Conservation (phyloP, 2,113 vertebrate genomes). For the Callipepla californica region DNA sequence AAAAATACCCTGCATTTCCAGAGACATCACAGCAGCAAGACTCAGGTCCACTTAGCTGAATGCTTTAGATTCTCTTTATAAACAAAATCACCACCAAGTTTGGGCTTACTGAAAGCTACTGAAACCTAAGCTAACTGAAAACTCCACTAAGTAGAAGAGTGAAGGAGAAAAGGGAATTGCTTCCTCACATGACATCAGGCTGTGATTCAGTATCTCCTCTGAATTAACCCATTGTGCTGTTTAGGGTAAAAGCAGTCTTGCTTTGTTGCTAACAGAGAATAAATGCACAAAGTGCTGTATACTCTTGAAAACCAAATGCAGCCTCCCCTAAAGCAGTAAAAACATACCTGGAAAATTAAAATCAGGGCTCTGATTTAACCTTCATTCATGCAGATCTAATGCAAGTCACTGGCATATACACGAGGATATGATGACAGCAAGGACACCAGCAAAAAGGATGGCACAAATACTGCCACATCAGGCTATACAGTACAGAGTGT, state of each 20-base stretch:
- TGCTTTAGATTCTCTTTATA: background rate
- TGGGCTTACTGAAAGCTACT: background rate
- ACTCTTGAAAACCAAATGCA: background rate
- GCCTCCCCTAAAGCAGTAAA: background rate
- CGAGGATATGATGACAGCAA: background rate
- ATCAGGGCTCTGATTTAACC: background rate
- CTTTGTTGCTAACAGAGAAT: background rate
- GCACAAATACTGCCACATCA: background rate
- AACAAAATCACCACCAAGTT: background rate
- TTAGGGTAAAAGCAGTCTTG: background rate
- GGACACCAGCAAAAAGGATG: background rate
- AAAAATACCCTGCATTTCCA: background rate
- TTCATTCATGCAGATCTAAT: background rate
- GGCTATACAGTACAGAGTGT: background rate
- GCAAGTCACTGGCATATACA: background rate
- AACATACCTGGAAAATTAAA: background rate
- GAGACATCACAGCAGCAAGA: background rate
- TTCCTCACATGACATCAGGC: background rate
- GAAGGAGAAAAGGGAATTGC: background rate
- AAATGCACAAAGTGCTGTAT: background rate
- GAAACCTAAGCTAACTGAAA: background rate
- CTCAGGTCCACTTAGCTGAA: background rate
- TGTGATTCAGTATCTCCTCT: background rate
- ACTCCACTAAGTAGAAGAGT: background rate
- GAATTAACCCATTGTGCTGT: background rate